A percentile compares a stretch with the other conserved stretches of the same genome.
These are phyloP conservation scores for Trogon surrucura DNA, from an alignment of 2,113 vertebrate genomes.

Conservation along the genomic window DNA sequence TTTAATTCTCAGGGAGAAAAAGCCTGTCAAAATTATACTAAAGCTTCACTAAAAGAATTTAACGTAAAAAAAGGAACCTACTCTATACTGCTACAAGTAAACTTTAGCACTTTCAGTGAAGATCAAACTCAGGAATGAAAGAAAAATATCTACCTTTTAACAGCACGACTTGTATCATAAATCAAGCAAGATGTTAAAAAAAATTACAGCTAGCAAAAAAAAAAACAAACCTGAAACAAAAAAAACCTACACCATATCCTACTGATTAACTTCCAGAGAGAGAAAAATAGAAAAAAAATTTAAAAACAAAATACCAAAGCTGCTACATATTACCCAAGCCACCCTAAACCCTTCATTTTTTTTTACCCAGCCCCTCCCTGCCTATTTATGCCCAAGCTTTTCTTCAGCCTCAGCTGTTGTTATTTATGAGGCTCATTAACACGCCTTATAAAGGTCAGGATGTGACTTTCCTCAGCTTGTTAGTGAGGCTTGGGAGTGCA, in stretches of 20 bases:
- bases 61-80: not conserved
- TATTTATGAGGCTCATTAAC: conserved; percentile 37
- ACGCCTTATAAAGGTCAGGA: not conserved
- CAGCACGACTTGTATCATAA: rapidly evolving
- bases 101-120: rapidly evolving
- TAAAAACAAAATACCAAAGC: not conserved
- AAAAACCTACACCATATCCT: no score
- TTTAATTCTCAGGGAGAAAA: not conserved
- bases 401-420: not conserved
- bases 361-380: rapidly evolving
- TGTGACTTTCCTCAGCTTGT: not conserved
- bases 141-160: rapidly evolving
- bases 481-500: not conserved
- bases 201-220: rapidly evolving
- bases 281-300: no score
- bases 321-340: rapidly evolving
- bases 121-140: rapidly evolving
- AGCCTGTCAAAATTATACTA: rapidly evolving
- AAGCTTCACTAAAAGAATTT: rapidly evolving
- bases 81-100: rapidly evolving
- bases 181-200: not conserved
- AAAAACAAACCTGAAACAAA: not conserved
- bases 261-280: no score
- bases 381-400: rapidly evolving
- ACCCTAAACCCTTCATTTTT: rapidly evolving